A percentile compares a stretch with the other conserved stretches of the same genome.
phyloP scores from a whole-genome alignment of 2,113 vertebrate genomes.

The Cyphomyrus discorhynchus region DNA sequence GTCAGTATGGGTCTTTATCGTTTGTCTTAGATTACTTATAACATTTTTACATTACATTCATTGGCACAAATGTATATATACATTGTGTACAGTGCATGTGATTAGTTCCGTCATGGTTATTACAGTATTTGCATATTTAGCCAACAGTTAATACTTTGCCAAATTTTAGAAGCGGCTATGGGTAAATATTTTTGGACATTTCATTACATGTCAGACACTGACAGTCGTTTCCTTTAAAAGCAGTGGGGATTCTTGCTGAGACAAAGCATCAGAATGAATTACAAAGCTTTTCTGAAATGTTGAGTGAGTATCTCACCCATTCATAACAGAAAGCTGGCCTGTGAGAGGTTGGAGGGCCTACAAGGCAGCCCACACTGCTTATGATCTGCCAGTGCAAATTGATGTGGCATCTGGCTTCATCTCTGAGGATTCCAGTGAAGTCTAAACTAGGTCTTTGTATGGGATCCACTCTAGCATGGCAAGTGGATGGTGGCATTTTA shows the following conservation, averaged over 20 bases:
- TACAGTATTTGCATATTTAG: neutral
- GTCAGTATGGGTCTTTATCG: neutral
- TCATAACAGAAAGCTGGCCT: neutral
- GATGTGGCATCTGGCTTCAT: neutral
- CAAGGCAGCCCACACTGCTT: neutral
- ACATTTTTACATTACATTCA: neutral
- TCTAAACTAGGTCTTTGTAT: neutral
- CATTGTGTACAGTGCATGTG: neutral
- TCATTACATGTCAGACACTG: too few species aligned
- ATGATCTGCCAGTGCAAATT: neutral
- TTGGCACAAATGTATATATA: neutral
- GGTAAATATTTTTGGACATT: neutral
- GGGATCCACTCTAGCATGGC: neutral
- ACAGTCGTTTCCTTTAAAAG: neutral
- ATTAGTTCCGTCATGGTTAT: neutral
- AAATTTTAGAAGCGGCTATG: neutral
- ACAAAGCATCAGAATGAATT: neutral
- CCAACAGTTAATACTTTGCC: neutral
- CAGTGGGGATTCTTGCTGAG: neutral
- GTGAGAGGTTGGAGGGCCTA: neutral
- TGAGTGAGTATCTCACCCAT: neutral
- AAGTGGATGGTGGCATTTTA: neutral
- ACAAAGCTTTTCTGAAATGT: neutral
- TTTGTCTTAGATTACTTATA: neutral
- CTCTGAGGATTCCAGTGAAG: neutral